Evolutionary conservation across 1,140 invertebrate genomes (phyloP), one percentile per base, ranked within the genome.

Genomic region (Eciton burchellii): DNA sequence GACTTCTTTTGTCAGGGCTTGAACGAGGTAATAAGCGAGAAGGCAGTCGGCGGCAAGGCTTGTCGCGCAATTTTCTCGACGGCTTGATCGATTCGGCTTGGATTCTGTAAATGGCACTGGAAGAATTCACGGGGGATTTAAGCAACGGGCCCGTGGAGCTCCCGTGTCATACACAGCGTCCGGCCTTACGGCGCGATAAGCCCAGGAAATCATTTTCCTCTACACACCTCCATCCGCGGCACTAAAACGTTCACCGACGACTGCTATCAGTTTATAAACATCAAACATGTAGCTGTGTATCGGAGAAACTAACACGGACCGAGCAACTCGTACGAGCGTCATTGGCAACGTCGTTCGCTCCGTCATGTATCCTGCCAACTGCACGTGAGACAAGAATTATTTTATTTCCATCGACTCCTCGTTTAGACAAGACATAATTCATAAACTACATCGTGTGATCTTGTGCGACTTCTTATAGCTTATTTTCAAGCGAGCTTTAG

Each of bases 101-200:
- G 91, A 92, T 91, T 94, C 93, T 94, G 93, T 94, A 90, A 94
- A 94, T 94, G 93, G 93, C 93, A 94, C 93, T 94, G 93, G 93
- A 94, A 94, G 93, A 94, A 94, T 94, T 94, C 93, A 94, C 93
- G 93, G 93, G 93, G 92, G 88, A 91, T 91, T 91, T 91, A 84
- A 90, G 84, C 86, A 92, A 93, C 90, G 87, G 86, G 66, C 92
- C 92, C 93, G 93, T 94, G 93, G 93, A 94, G 91, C 92, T 94
- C 93, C 92, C 89, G 93, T 94, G 93, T 94, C 93, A 94, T 94
- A 94, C 92, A 94, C 93, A 94, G 93, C 93, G 90, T 93, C 90
- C 91, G 92, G 93, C 91, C 86, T 87, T 84, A 89, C 92, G 84
- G 88, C 92, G 59, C 66, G 70, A 74, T 70, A 74, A 86, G 57